These are phyloP conservation scores for Liodrosophila aerea DNA, from an alignment of 2,888 invertebrate species.

Conservation along the genomic window DNA sequence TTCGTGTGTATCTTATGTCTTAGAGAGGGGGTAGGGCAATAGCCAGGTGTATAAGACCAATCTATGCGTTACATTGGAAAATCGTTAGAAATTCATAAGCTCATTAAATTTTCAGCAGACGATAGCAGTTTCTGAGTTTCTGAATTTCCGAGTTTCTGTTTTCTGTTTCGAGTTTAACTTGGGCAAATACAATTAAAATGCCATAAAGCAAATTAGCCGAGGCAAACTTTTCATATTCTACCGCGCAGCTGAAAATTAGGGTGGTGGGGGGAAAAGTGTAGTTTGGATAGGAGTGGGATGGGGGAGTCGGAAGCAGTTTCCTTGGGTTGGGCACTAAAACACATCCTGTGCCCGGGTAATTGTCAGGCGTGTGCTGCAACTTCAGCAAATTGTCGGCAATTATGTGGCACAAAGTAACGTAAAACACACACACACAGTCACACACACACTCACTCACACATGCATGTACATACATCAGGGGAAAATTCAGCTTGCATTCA, in stretches of 20 bases:
- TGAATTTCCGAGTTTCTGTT: conserved; percentile 10
- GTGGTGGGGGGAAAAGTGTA: neutral
- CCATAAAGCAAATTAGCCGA: conserved; percentile 76
- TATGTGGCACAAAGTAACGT: conserved; percentile 71
- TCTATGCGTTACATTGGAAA: conserved; percentile 17
- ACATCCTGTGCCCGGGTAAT: conserved; percentile 71
- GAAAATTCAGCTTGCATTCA: conserved; percentile 33
- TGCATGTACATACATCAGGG: conserved; percentile 8
- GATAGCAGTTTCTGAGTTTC: conserved; percentile 22
- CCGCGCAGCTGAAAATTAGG: conserved; percentile 68
- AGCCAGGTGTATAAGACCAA: conserved; percentile 29
- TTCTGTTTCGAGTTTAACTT: conserved; percentile 34
- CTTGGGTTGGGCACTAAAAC: conserved; percentile 59
- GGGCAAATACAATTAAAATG: conserved; percentile 74
- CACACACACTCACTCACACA: conserved; percentile 27
- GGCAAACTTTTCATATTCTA: conserved; percentile 73
- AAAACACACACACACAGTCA: conserved; percentile 36
- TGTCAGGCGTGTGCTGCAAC: conserved; percentile 74
- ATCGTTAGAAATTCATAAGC: conserved; percentile 70
- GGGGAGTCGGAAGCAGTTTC: conserved; percentile 11
- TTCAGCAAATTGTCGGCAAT: conserved; percentile 77
- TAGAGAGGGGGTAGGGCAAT: neutral
- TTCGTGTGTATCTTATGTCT: neutral
- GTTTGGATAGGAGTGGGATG: neutral
- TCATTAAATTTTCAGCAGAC: conserved; percentile 68